Percentiles rank a stretch among this genome's conserved stretches.
Conservation (phyloP, 2,888 invertebrate species). For the Trissoscelio sp. region DNA sequence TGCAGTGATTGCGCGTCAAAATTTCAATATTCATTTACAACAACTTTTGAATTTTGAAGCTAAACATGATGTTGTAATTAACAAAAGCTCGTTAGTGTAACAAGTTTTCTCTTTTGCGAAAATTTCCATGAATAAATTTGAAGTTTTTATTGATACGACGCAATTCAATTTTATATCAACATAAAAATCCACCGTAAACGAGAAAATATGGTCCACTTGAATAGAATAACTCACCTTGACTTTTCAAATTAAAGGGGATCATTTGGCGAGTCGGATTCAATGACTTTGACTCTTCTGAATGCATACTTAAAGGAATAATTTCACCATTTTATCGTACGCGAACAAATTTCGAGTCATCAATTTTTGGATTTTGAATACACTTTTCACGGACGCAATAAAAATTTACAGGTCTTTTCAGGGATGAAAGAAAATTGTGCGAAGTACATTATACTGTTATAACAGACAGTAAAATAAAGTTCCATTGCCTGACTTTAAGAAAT, state of each 20-base stretch:
- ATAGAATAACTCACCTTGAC: slow-evolving; percentile 42
- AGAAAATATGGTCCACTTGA: slow-evolving; percentile 35
- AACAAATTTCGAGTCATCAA: slow-evolving; percentile 26
- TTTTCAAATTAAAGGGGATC: slow-evolving; percentile 46
- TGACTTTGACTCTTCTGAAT: slow-evolving; percentile 11
- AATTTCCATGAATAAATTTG: slow-evolving; percentile 46
- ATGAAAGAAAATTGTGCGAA: slow-evolving; percentile 20
- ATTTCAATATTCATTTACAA: background rate
- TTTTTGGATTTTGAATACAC: slow-evolving; percentile 16
- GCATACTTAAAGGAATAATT: background rate
- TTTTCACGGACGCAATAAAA: slow-evolving; percentile 4
- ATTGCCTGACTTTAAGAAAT: background rate
- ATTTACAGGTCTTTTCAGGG: slow-evolving; percentile 11
- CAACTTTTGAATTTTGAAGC: background rate
- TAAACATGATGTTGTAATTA: slow-evolving; percentile 17
- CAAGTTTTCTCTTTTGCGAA: slow-evolving; percentile 19
- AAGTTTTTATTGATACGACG: slow-evolving; percentile 37
- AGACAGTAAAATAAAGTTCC: slow-evolving; percentile 17
- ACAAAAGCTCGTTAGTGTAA: slow-evolving; percentile 40
- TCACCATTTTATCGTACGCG: background rate
- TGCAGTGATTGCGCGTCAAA: background rate
- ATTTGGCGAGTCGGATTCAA: slow-evolving; percentile 26
- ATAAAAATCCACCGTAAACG: slow-evolving; percentile 38
- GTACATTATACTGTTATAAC: slow-evolving; percentile 14
- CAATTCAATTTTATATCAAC: slow-evolving; percentile 40